Evolutionary conservation across 1,140 invertebrate genomes (phyloP).

Genomic region (Eubasilissa regina): DNA sequence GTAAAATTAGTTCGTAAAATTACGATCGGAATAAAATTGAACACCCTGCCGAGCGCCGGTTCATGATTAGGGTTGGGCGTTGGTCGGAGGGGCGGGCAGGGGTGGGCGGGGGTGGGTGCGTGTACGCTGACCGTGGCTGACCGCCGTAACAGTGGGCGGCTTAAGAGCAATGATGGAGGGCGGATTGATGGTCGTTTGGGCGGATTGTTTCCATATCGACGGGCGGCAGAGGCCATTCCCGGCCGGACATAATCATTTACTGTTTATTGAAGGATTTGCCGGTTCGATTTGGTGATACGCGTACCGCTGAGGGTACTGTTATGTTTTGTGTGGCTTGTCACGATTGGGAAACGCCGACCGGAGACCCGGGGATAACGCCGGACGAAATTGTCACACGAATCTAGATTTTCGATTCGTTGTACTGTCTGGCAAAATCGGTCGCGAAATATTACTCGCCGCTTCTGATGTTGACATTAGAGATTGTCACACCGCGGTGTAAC

Average conservation of each 20-base stretch:
- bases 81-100: neutral
- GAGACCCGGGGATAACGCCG: slow-evolving; percentile 14
- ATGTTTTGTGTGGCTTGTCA: slow-evolving; percentile 43
- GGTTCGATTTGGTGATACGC: slow-evolving; percentile 49
- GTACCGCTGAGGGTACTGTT: slow-evolving; percentile 30
- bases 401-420: too few species aligned
- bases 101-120: slow-evolving; percentile 25
- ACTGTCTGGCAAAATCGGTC: too few species aligned
- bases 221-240: slow-evolving; percentile 55
- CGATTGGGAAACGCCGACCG: slow-evolving; percentile 30
- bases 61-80: slow-evolving; percentile 46
- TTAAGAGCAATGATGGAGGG: slow-evolving; percentile 60
- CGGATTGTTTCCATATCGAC: slow-evolving; percentile 60
- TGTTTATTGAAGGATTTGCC: slow-evolving; percentile 61
- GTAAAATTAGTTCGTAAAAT: slow-evolving; percentile 51
- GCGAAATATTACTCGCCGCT: too few species aligned
- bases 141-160: slow-evolving; percentile 50
- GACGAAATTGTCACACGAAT: slow-evolving; percentile 16
- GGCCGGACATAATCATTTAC: slow-evolving; percentile 59
- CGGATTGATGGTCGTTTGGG: slow-evolving; percentile 61
- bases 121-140: slow-evolving; percentile 46
- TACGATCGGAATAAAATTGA: slow-evolving; percentile 58
- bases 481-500: too few species aligned
- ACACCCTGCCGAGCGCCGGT: slow-evolving; percentile 42
- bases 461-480: too few species aligned